phyloP scores from a whole-genome alignment of 2,113 vertebrate species.

The Saccopteryx leptura region DNA sequence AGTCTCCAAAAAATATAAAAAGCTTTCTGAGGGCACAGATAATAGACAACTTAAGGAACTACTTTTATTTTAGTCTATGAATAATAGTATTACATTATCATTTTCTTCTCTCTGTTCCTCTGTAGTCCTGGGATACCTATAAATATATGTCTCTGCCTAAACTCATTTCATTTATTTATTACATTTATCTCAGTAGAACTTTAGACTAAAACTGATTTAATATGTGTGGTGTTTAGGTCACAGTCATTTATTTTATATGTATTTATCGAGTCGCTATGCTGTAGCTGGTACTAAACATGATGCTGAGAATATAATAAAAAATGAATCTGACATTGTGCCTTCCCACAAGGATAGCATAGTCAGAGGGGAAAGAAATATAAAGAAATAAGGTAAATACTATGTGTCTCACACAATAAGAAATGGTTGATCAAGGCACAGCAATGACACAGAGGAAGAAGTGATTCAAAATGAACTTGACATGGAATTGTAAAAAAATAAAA shows the following conservation, averaged over 20 bases:
- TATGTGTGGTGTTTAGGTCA: slow-evolving; percentile 22
- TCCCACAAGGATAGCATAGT: background rate
- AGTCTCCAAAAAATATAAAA: slow-evolving; percentile 44
- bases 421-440: background rate
- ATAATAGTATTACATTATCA: background rate
- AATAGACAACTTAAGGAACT: slow-evolving; percentile 58
- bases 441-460: background rate
- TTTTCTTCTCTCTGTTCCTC: background rate
- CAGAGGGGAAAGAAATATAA: background rate
- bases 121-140: background rate
- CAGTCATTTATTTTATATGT: slow-evolving; percentile 46
- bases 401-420: slow-evolving; percentile 32
- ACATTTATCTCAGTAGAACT: background rate
- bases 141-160: slow-evolving; percentile 60
- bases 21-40: slow-evolving; percentile 6
- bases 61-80: slow-evolving; percentile 35
- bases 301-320: slow-evolving; percentile 48
- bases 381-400: slow-evolving; percentile 30
- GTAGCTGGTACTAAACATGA: background rate
- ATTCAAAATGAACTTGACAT: background rate
- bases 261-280: slow-evolving; percentile 10
- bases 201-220: slow-evolving; percentile 57
- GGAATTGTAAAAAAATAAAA: background rate
- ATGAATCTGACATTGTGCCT: slow-evolving; percentile 19
- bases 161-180: slow-evolving; percentile 56